Evolutionary conservation across 2,113 vertebrate species (phyloP).

Genomic region (Oenanthe melanoleuca): DNA sequence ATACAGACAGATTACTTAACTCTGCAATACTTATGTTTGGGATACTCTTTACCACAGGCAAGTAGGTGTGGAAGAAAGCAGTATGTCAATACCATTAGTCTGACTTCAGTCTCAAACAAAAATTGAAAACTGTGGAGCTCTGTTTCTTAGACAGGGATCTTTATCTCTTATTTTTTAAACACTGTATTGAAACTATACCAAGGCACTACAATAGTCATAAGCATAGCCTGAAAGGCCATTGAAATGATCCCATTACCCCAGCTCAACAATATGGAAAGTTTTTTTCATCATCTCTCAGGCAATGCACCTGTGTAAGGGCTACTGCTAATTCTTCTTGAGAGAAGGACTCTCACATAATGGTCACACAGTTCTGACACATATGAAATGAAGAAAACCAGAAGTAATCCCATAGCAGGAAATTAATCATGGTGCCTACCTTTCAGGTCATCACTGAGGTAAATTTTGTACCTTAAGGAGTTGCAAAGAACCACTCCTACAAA

Average conservation of each 20-base stretch:
- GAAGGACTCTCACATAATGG: background rate
- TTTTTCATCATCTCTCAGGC: background rate
- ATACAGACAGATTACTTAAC: background rate
- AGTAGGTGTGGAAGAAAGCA: background rate
- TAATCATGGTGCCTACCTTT: conserved; percentile 80
- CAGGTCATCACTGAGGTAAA: conserved; percentile 95
- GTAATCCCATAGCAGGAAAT: background rate
- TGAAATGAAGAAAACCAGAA: background rate
- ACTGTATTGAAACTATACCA: background rate
- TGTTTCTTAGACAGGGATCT: background rate
- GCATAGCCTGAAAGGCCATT: background rate
- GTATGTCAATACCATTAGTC: background rate
- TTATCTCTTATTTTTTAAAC: background rate
- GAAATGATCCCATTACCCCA: background rate
- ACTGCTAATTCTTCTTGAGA: background rate
- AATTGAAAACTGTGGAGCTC: background rate
- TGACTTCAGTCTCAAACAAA: background rate
- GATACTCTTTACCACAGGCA: background rate
- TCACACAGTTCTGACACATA: background rate
- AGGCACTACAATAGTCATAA: background rate
- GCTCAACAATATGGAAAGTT: background rate
- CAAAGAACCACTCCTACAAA: conserved; percentile 97
- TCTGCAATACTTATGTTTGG: background rate
- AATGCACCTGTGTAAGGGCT: background rate
- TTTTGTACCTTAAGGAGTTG: conserved; percentile 97